Evolutionary conservation across 2,113 vertebrate genomes (phyloP).

Genomic region (Sylvilagus bachmani): DNA sequence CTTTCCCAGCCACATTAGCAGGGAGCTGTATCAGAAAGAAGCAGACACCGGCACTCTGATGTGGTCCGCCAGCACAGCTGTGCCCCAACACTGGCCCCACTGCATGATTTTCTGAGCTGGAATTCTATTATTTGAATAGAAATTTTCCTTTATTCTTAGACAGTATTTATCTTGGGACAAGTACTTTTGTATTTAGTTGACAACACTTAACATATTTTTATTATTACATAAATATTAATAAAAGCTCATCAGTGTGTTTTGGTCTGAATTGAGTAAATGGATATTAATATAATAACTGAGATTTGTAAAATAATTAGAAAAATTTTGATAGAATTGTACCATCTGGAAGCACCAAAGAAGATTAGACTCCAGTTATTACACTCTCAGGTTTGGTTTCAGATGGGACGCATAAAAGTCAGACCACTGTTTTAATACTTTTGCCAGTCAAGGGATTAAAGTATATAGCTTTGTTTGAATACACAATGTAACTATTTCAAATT

Average conservation of each 20-base stretch:
- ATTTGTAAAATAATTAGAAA: conserved; percentile 71
- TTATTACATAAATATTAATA: neutral
- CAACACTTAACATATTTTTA: neutral
- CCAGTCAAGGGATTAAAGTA: conserved; percentile 66
- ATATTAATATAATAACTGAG: neutral
- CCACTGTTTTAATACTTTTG: conserved; percentile 48
- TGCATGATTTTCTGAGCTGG: neutral
- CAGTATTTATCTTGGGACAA: neutral
- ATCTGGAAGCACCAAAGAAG: conserved; percentile 73
- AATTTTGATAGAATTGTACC: conserved; percentile 67
- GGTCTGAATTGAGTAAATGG: neutral
- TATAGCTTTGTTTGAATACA: conserved; percentile 1
- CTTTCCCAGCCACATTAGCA: no score
- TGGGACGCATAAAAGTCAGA: conserved; percentile 70
- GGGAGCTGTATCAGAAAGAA: no score
- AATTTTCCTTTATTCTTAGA: neutral
- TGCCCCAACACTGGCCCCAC: neutral
- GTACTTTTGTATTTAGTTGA: neutral
- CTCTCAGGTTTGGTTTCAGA: conserved; percentile 62
- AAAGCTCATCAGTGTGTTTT: neutral
- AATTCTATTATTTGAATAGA: neutral
- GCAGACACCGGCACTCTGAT: no score
- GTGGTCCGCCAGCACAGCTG: no score
- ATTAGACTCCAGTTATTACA: conserved; percentile 61
- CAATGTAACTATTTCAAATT: conserved; percentile 65